A percentile compares a stretch with the other conserved stretches of the same genome.
Conservation (phyloP, 2,797 vertebrate species). For the Neosilurus mollespiculum region DNA sequence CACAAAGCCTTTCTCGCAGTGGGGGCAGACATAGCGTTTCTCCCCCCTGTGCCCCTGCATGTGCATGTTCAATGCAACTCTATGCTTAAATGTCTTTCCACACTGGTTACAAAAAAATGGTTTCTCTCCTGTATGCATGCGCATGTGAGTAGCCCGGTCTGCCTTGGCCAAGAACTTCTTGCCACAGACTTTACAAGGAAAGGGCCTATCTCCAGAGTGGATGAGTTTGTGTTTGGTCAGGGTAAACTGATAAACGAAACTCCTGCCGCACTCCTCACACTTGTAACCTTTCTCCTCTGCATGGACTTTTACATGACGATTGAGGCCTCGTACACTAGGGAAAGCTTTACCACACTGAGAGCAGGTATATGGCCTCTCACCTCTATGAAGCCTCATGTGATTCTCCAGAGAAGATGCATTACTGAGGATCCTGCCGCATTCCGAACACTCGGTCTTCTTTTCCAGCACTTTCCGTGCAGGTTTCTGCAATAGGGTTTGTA, state of each 20-base stretch:
- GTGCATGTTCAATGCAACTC: slow-evolving; percentile 72
- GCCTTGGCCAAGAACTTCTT: slow-evolving; percentile 71
- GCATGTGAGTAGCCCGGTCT: slow-evolving; percentile 70
- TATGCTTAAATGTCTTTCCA: slow-evolving; percentile 69
- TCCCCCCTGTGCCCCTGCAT: slow-evolving; percentile 74
- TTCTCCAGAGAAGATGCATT: slow-evolving; percentile 68
- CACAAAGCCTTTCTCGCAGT: slow-evolving; percentile 75
- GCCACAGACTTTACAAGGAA: slow-evolving; percentile 70
- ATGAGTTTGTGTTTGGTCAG: slow-evolving; percentile 75
- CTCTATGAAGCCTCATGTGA: slow-evolving; percentile 69
- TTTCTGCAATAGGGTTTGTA: slow-evolving; percentile 17
- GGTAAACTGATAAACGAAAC: slow-evolving; percentile 73
- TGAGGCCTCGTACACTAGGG: slow-evolving; percentile 67
- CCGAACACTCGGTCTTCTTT: slow-evolving; percentile 69
- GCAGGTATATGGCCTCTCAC: slow-evolving; percentile 67
- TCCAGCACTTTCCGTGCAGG: slow-evolving; percentile 16
- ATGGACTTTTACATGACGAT: slow-evolving; percentile 69
- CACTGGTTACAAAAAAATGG: slow-evolving; percentile 73
- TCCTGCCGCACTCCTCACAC: slow-evolving; percentile 71
- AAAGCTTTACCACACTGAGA: slow-evolving; percentile 70
- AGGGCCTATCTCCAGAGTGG: slow-evolving; percentile 68
- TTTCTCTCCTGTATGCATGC: slow-evolving; percentile 74
- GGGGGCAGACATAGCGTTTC: slow-evolving; percentile 72
- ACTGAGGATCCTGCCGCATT: slow-evolving; percentile 71
- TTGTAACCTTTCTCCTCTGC: slow-evolving; percentile 68